Conservation (phyloP, 1,140 invertebrate genomes). For the Armadillidium nasatum region DNA sequence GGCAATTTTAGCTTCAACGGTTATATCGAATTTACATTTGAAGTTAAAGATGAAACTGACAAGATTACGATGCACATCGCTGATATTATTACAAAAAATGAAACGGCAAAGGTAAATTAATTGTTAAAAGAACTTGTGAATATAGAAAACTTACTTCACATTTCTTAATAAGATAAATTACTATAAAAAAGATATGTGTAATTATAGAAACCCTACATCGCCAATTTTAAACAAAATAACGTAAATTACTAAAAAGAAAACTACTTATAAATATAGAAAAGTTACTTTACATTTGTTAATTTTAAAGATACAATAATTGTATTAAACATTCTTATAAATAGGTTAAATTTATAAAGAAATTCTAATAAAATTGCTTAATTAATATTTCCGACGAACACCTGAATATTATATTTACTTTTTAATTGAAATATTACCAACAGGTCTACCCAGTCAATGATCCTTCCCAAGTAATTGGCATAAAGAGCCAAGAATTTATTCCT, state of each 20-base stretch:
- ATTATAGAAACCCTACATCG: no score
- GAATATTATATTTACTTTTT: neutral
- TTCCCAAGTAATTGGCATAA: conserved; percentile 25
- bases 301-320: no score
- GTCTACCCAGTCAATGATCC: conserved; percentile 20
- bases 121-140: neutral
- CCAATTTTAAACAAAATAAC: no score
- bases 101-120: neutral
- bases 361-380: no score
- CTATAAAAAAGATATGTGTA: no score
- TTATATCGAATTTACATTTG: neutral
- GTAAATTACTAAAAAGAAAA: no score
- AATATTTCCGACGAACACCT: no score
- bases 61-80: conserved; percentile 12
- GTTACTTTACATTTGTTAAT: no score
- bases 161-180: no score
- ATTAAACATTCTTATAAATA: no score
- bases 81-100: conserved; percentile 19
- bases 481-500: conserved; percentile 53
- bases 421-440: neutral
- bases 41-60: neutral
- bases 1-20: conserved; percentile 12
- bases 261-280: no score
- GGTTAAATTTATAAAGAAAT: no score
- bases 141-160: neutral